These are phyloP conservation scores for Pseudococcus longispinus DNA, from an alignment of 2,888 invertebrate species.

Conservation along the genomic window DNA sequence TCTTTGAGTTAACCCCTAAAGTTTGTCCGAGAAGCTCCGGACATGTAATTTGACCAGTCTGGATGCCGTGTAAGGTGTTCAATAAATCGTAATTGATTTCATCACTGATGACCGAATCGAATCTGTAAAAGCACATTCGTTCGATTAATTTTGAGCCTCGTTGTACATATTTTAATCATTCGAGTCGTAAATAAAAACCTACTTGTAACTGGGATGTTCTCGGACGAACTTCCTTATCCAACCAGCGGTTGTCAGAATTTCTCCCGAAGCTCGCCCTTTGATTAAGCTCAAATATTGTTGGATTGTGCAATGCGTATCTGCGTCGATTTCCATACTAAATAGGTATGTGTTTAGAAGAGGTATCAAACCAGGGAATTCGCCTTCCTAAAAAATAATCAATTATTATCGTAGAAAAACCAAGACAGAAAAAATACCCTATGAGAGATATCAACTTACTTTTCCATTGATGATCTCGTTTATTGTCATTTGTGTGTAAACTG, in stretches of 20 bases:
- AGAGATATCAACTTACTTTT: conserved; percentile 68
- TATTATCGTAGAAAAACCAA: not conserved
- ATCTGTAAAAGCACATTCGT: conserved; percentile 64
- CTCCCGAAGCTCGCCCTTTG: conserved; percentile 84
- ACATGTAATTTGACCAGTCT: conserved; percentile 74
- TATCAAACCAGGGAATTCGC: conserved; percentile 91
- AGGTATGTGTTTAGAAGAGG: conserved; percentile 93
- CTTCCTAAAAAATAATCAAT: conserved; percentile 67
- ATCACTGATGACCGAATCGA: conserved; percentile 89
- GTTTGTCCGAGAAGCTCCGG: conserved; percentile 76
- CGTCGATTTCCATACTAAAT: conserved; percentile 95
- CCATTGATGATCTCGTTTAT: conserved; percentile 97
- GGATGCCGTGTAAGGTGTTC: conserved; percentile 76
- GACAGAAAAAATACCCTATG: not conserved
- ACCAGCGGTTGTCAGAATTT: conserved; percentile 89
- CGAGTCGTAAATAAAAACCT: conserved; percentile 61
- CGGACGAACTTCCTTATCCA: conserved; percentile 93
- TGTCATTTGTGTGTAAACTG: conserved; percentile 71
- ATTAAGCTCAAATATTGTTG: conserved; percentile 95
- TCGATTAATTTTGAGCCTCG: too few relatives aligned
- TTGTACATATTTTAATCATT: conserved; percentile 45
- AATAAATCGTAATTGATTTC: conserved; percentile 90
- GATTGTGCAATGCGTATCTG: conserved; percentile 96
- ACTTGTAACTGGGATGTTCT: conserved; percentile 89
- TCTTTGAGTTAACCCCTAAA: conserved; percentile 74